Base-by-base conservation (phyloP, 1,140 invertebrate genomes). In the Scaptomyza hsui region DNA sequence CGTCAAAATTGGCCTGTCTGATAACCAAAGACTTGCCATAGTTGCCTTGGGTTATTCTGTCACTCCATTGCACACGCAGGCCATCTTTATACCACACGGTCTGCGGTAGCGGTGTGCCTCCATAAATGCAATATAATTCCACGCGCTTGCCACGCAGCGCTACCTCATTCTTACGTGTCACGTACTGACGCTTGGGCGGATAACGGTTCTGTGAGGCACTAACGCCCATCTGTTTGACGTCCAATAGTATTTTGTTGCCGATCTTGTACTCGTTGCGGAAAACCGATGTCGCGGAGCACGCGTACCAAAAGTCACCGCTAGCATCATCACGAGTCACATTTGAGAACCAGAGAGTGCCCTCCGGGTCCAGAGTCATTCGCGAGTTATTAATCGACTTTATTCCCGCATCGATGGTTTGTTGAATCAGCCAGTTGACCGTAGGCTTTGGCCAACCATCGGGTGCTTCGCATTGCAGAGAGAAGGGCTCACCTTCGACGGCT, bases 391-490 rank as follows among this genome's bases (percentile, higher is more conserved):
- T 97, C 35, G 95, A 97, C 78, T 95, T 95, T 52, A 98, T 95
- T 48, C 94, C 94, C 19, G 96, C 96, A 44, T 94, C 93, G 47
- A 74, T 44, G 0, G 94, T 93, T 76, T 95, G 94, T 91, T 97
- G 95, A 42, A 97, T 95, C 76, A 98, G 94, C 97, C 98, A 99
- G 90, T 98, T 97, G 0, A 99, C 97, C 49, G 95, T 96, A 0
- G 98, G 98, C 90, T 97, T 98, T 2, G 98, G 98, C 94, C 97
- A 98, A 78, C 98, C 98, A 89, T 97, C 97, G 0, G 97, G 97
- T 1, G 97, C 97, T 82, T 96, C 94, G 89, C 98, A 99, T 1
- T 94, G 94, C 26, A 99, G 90, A 78, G 96, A 96, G 91, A 95
- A 96, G 0, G 97, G 97, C 26, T 96, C 94, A 9, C 98, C 98